A percentile compares a stretch with the other conserved stretches of the same genome.
Evolutionary conservation across 1,140 invertebrate genomes (phyloP).

Genomic region (Drosophila sechellia): DNA sequence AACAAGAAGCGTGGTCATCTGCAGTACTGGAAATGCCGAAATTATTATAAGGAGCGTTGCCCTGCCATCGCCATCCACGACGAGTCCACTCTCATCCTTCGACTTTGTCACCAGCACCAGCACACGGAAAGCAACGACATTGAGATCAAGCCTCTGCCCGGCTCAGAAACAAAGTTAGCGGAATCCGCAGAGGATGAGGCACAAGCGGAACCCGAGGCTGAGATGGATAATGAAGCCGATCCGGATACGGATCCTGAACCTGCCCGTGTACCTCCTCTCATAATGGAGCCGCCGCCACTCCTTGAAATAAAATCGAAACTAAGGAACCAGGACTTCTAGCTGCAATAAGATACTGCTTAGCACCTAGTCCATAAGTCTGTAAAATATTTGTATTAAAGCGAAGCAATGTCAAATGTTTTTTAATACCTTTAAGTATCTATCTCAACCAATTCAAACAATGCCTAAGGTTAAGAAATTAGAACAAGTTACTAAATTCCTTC

Average conservation of each 20-base stretch:
- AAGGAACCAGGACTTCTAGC: conserved; percentile 39
- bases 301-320: conserved; percentile 48
- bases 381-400: conserved; percentile 62
- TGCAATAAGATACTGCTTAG: conserved; percentile 12
- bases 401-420: conserved; percentile 36
- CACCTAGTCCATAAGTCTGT: conserved; percentile 55
- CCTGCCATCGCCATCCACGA: conserved; percentile 83
- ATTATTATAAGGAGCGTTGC: conserved; percentile 83
- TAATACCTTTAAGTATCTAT: conserved; percentile 7
- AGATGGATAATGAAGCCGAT: background rate
- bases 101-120: conserved; percentile 79
- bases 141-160: conserved; percentile 72
- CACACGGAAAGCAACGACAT: conserved; percentile 81
- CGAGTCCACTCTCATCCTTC: conserved; percentile 71
- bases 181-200: conserved; percentile 14
- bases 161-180: conserved; percentile 13
- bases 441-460: too few relatives aligned
- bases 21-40: conserved; percentile 84
- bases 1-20: conserved; percentile 81
- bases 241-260: background rate
- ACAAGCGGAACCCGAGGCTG: conserved; percentile 10
- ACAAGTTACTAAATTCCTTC: conserved; percentile 11
- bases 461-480: background rate
- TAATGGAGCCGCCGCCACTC: conserved; percentile 42
- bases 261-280: background rate